phyloP scores from a whole-genome alignment of 1,140 invertebrate species.

The Mycetomoellerius zeteki region DNA sequence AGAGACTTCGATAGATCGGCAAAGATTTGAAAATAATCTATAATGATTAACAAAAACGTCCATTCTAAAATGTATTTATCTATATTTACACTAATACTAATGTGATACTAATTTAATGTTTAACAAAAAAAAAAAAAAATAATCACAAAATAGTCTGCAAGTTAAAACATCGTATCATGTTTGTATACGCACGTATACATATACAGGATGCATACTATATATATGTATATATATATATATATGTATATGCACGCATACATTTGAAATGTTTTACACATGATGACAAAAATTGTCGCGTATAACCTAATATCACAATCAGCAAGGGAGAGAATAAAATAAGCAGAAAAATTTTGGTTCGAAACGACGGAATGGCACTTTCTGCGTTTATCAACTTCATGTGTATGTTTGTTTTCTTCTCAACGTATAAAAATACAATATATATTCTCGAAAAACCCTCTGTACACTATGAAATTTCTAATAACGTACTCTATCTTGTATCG shows the following conservation, averaged over 20 bases:
- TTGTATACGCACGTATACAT: constrained; percentile 61
- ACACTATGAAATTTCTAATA: constrained; percentile 78
- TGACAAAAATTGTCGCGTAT: constrained; percentile 74
- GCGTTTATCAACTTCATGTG: constrained; percentile 61
- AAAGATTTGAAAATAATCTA: constrained; percentile 73
- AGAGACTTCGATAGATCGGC: constrained; percentile 65
- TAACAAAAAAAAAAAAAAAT: constrained; percentile 73
- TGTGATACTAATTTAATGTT: constrained; percentile 78
- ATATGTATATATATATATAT: constrained; percentile 26
- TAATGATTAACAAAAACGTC: constrained; percentile 74
- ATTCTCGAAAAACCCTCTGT: constrained; percentile 77
- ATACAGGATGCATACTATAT: not conserved
- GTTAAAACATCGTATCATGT: constrained; percentile 75
- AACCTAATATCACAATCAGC: constrained; percentile 86
- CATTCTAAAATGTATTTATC: constrained; percentile 77
- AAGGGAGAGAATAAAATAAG: constrained; percentile 79
- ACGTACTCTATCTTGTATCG: constrained; percentile 71
- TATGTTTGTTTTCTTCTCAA: constrained; percentile 70
- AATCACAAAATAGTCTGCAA: constrained; percentile 76
- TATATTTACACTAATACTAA: constrained; percentile 80
- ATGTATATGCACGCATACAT: constrained; percentile 66
- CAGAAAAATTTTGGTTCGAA: constrained; percentile 80
- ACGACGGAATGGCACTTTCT: constrained; percentile 84
- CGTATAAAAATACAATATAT: constrained; percentile 81
- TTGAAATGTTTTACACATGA: constrained; percentile 71